Percentiles rank a stretch among this genome's conserved stretches.
Evolutionary conservation across 2,797 vertebrate species (phyloP).

Genomic region (Lagodon rhomboides): DNA sequence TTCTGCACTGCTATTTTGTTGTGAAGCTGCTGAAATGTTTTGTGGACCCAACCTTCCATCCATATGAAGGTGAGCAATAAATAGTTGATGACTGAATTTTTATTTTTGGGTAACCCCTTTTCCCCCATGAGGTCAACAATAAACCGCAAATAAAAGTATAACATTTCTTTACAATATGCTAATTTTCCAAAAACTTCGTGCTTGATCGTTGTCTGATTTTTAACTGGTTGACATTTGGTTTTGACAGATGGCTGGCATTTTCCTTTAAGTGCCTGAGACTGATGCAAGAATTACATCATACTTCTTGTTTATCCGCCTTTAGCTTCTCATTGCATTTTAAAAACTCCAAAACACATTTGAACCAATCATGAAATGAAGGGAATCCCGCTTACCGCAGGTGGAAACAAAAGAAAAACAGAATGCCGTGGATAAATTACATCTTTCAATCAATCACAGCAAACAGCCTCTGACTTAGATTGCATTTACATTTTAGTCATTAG

Average conservation of each 20-base stretch:
- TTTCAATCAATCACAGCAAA: conserved; percentile 29
- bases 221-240: not conserved
- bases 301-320: not conserved
- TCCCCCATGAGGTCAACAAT: too few species aligned
- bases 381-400: not conserved
- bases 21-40: too few species aligned
- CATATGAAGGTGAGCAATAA: too few species aligned
- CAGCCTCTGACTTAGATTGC: conserved; percentile 4
- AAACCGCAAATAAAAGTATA: too few species aligned
- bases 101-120: too few species aligned
- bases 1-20: too few species aligned
- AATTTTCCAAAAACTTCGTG: not conserved
- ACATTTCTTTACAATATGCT: too few species aligned
- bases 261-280: not conserved
- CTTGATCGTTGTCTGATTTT: not conserved
- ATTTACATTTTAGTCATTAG: conserved; percentile 39
- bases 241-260: conserved; percentile 13
- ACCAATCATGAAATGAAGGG: not conserved
- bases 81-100: too few species aligned
- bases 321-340: not conserved
- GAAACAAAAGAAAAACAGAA: not conserved
- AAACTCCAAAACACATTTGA: conserved; percentile 19
- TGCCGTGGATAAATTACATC: not conserved
- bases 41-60: too few species aligned
- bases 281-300: not conserved